A percentile compares a stretch with the other conserved stretches of the same genome.
phyloP scores from a whole-genome alignment of 2,113 vertebrate species.

The Hystrix brachyura region DNA sequence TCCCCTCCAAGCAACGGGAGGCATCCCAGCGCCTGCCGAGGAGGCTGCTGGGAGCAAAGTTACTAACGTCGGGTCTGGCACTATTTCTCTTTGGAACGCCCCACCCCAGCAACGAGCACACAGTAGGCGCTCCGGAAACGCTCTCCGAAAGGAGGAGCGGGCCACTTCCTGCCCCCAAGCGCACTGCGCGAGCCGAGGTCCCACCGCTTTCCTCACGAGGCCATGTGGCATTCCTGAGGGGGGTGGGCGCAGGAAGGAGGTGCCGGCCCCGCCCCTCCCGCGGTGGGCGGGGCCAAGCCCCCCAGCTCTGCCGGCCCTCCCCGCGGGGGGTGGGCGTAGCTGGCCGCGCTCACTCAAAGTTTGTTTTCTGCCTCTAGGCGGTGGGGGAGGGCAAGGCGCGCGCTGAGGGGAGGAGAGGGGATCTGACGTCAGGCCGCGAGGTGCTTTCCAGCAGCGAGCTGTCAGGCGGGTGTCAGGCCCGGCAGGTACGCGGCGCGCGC shows the following conservation, averaged over 20 bases:
- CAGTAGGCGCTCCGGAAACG: slow-evolving; percentile 81
- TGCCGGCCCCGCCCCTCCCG: slow-evolving; percentile 79
- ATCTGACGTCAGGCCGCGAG: slow-evolving; percentile 86
- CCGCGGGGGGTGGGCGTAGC: slow-evolving; percentile 75
- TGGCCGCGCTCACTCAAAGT: slow-evolving; percentile 73
- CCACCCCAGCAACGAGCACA: slow-evolving; percentile 45
- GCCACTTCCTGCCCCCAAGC: slow-evolving; percentile 78
- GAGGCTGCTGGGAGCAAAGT: background rate
- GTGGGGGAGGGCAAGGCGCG: slow-evolving; percentile 70
- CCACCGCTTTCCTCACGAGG: slow-evolving; percentile 19
- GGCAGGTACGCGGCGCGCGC: slow-evolving; percentile 78
- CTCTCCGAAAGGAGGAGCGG: slow-evolving; percentile 3
- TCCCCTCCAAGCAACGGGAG: background rate
- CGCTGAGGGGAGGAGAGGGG: slow-evolving; percentile 75
- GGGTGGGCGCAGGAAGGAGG: slow-evolving; percentile 83
- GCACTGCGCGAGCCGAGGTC: background rate
- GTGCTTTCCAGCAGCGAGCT: slow-evolving; percentile 86
- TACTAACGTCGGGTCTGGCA: background rate
- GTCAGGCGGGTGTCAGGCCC: slow-evolving; percentile 85
- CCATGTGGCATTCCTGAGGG: slow-evolving; percentile 83
- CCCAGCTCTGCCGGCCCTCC: slow-evolving; percentile 38
- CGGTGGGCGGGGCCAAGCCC: slow-evolving; percentile 70
- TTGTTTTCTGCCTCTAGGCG: slow-evolving; percentile 76
- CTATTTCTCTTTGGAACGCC: background rate
- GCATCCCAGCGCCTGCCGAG: background rate